Percentiles rank a stretch among this genome's conserved stretches.
Evolutionary conservation across 2,888 invertebrate species (phyloP).

Genomic region (Agrilus cyanescens): DNA sequence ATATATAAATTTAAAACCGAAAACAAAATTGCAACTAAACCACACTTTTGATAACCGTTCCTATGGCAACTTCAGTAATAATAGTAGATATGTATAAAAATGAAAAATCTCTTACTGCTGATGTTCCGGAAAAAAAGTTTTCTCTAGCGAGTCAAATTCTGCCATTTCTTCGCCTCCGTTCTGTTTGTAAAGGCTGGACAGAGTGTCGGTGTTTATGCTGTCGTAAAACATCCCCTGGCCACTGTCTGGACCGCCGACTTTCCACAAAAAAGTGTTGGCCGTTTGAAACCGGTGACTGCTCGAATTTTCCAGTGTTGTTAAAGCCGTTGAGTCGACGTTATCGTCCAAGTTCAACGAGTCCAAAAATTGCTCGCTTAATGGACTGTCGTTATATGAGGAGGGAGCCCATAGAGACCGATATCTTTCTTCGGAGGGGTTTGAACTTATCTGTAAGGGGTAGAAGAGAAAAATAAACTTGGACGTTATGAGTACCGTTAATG

Average conservation of each 20-base stretch:
- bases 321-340: conserved; percentile 27
- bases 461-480: no score
- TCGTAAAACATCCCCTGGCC: conserved; percentile 46
- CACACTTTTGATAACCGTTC: no score
- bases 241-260: conserved; percentile 25
- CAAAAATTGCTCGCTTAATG: conserved; percentile 30
- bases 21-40: no score
- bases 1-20: no score
- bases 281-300: conserved; percentile 32
- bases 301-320: conserved; percentile 25
- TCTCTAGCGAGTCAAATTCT: conserved; percentile 46
- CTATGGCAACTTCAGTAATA: no score
- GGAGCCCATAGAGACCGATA: conserved; percentile 36
- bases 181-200: conserved; percentile 36
- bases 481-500: no score
- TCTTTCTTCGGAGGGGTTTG: conserved; percentile 29
- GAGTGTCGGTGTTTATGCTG: conserved; percentile 47
- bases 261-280: conserved; percentile 45
- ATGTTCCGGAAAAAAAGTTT: conserved; percentile 23
- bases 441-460: conserved; percentile 14
- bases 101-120: conserved; percentile 1
- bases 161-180: conserved; percentile 42
- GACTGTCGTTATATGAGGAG: conserved; percentile 31
- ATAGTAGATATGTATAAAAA: neutral
- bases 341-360: conserved; percentile 39